Conservation (phyloP, 2,888 invertebrate genomes). For the Leptogaster cylindrica region DNA sequence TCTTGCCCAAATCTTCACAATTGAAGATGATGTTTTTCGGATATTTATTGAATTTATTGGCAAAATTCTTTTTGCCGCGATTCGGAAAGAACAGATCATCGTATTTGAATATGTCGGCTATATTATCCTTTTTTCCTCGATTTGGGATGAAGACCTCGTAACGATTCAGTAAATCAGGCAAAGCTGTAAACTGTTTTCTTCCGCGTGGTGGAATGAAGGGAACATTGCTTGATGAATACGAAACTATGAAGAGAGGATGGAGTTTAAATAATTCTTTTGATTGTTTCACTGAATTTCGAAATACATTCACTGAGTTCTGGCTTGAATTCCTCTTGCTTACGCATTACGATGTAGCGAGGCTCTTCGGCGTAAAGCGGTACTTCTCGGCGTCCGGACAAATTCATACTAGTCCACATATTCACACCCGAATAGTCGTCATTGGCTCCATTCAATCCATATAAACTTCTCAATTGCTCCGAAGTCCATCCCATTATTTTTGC, state of each 20-base stretch:
- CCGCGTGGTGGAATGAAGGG: constrained; percentile 61
- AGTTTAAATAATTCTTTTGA: too few relatives aligned
- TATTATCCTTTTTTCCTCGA: constrained; percentile 60
- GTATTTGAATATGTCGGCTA: constrained; percentile 60
- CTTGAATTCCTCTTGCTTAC: constrained; percentile 51
- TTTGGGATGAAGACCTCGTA: constrained; percentile 60
- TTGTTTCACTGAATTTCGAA: too few relatives aligned
- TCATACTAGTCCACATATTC: constrained; percentile 57
- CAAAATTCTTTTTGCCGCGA: constrained; percentile 55
- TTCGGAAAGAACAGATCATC: constrained; percentile 61
- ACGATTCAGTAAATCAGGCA: constrained; percentile 54
- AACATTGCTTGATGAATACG: too few relatives aligned
- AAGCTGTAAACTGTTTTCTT: constrained; percentile 56
- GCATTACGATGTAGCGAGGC: constrained; percentile 57
- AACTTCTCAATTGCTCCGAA: constrained; percentile 10
- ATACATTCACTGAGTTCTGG: constrained; percentile 38
- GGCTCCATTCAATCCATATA: constrained; percentile 23
- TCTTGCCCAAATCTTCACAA: neutral
- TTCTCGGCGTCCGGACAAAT: constrained; percentile 58
- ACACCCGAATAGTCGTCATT: constrained; percentile 51
- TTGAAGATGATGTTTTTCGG: neutral
- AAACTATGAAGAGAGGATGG: too few relatives aligned
- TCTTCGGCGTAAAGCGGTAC: constrained; percentile 58
- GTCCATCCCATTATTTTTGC: neutral
- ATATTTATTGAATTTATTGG: neutral